A percentile compares a stretch with the other conserved stretches of the same genome.
Conservation (phyloP, 2,888 invertebrate genomes). For the Cephus pygmeus region DNA sequence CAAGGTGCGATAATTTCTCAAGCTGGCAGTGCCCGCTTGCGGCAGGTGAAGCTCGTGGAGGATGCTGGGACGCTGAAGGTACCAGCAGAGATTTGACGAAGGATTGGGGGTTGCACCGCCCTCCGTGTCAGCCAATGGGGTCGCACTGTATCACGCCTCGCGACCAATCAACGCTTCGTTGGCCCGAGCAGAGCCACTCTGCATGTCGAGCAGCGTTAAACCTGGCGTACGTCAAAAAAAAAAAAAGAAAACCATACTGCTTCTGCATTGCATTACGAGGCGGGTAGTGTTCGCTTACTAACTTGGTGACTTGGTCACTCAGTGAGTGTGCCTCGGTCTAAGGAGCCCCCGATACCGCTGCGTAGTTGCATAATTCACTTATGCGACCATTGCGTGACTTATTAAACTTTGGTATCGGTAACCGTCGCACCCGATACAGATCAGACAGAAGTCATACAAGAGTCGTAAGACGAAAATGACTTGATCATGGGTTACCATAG, state of each 20-base stretch:
- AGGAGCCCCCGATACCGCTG: background rate
- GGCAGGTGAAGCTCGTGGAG: conserved; percentile 2
- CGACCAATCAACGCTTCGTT: conserved; percentile 41
- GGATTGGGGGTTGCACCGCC: conserved; percentile 54
- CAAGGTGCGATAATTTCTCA: background rate
- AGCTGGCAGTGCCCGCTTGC: background rate
- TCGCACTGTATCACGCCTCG: background rate
- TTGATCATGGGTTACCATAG: background rate
- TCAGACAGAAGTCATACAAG: background rate
- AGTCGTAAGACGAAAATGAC: background rate
- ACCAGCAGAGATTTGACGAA: conserved; percentile 20
- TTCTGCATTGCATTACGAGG: conserved; percentile 31
- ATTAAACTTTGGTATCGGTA: background rate
- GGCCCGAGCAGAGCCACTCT: conserved; percentile 2
- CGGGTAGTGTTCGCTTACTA: conserved; percentile 33
- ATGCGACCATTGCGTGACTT: background rate
- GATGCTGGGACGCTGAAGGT: conserved; percentile 19
- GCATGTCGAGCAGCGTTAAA: conserved; percentile 20
- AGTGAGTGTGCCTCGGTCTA: conserved; percentile 37
- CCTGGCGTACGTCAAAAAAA: conserved; percentile 24
- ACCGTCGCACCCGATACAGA: background rate
- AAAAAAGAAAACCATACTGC: conserved; percentile 18
- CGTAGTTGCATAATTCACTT: conserved; percentile 1
- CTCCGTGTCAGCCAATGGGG: conserved; percentile 43
- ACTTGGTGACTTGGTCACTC: conserved; percentile 54